Evolutionary conservation across 1,140 invertebrate genomes (phyloP).

Genomic region (Lamellibrachia luymesi): DNA sequence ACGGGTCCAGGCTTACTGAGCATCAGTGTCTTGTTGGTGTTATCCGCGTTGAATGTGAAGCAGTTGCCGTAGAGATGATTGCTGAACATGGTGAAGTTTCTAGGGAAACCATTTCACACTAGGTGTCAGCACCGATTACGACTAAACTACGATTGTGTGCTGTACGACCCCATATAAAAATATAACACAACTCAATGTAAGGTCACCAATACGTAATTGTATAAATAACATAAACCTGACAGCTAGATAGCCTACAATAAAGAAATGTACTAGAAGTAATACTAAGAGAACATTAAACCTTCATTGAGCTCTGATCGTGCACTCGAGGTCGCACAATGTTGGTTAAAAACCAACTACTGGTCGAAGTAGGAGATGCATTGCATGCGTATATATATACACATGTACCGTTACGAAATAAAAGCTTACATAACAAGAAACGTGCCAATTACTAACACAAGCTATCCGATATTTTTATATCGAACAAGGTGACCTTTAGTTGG

Average conservation of each 20-base stretch:
- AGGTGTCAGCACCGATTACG: background rate
- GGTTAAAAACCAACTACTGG: too few species aligned
- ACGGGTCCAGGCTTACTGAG: background rate
- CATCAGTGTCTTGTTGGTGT: background rate
- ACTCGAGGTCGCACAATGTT: too few species aligned
- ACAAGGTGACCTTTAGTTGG: background rate
- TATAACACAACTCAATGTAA: background rate
- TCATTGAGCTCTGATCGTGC: too few species aligned
- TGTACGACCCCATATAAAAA: background rate
- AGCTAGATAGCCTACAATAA: background rate
- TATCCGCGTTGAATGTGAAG: slow-evolving; percentile 36
- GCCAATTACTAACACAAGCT: background rate
- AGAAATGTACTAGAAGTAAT: background rate
- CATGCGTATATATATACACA: too few species aligned
- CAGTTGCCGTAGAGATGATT: slow-evolving; percentile 36
- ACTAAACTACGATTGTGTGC: background rate
- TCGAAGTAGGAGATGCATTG: too few species aligned
- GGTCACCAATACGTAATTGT: background rate
- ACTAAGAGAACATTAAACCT: too few species aligned
- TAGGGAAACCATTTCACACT: background rate
- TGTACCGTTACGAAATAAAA: too few species aligned
- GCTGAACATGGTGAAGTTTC: slow-evolving; percentile 25
- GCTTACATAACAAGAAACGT: background rate
- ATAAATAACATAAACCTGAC: background rate
- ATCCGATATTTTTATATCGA: background rate